phyloP scores from a whole-genome alignment of 2,113 vertebrate species.

The Nycticryphes semicollaris region DNA sequence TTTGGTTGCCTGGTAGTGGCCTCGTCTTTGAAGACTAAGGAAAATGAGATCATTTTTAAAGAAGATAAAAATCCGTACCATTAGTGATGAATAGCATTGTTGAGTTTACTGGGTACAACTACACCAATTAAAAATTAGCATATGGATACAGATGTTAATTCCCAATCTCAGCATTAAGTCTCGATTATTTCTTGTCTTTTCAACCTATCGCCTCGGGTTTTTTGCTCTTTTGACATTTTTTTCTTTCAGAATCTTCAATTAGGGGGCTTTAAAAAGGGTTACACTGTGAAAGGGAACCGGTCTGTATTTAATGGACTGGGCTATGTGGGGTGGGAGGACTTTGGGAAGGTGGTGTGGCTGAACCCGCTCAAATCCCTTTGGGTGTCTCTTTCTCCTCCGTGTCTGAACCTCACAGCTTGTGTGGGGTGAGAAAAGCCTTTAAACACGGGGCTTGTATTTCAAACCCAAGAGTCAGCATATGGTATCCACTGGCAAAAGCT shows the following conservation, averaged over 20 bases:
- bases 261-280: neutral
- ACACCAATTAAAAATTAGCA: neutral
- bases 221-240: neutral
- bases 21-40: neutral
- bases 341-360: neutral
- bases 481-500: neutral
- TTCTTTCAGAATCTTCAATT: neutral
- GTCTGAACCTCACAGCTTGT: neutral
- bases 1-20: neutral
- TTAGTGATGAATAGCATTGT: neutral
- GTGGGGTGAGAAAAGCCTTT: neutral
- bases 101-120: neutral
- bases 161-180: neutral
- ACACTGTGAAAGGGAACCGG: neutral
- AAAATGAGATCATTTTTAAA: neutral
- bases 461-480: neutral
- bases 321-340: fast-evolving
- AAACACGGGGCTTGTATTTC: neutral
- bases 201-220: neutral
- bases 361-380: neutral
- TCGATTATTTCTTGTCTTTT: neutral
- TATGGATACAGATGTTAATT: neutral
- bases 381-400: neutral
- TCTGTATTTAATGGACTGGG: neutral
- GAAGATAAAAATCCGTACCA: neutral